These are phyloP conservation scores for Choloepus hoffmanni DNA, from an alignment of 2,113 vertebrate genomes.

Conservation along the genomic window DNA sequence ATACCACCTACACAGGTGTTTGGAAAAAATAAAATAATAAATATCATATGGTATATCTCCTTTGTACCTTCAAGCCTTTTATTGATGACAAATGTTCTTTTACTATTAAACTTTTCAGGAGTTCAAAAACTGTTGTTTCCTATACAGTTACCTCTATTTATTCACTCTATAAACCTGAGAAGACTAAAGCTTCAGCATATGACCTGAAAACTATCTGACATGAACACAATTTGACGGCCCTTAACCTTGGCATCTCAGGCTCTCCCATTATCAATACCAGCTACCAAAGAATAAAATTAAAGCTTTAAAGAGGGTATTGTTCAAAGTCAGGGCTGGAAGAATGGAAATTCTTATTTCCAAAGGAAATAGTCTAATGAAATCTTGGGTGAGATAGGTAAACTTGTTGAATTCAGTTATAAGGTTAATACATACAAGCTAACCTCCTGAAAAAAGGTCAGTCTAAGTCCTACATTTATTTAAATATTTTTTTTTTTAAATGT, in stretches of 20 bases:
- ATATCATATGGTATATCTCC: background rate
- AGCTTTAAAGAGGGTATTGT: background rate
- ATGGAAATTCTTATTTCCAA: background rate
- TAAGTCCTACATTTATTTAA: conserved; percentile 2
- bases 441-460: background rate
- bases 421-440: background rate
- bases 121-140: background rate
- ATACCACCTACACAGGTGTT: background rate
- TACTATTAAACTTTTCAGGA: conserved; percentile 26
- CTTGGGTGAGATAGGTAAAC: background rate
- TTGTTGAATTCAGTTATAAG: conserved; percentile 37
- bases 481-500: background rate
- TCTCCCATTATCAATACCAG: background rate
- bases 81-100: background rate
- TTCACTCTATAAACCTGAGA: background rate
- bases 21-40: conserved; percentile 8
- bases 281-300: conserved; percentile 45
- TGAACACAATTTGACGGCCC: background rate
- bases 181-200: background rate
- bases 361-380: background rate
- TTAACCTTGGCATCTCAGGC: background rate
- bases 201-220: background rate
- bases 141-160: background rate
- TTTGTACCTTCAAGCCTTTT: background rate
- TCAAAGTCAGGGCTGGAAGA: conserved; percentile 21